Evolutionary conservation across 2,797 vertebrate species (phyloP).

Genomic region (Sciaenops ocellatus): DNA sequence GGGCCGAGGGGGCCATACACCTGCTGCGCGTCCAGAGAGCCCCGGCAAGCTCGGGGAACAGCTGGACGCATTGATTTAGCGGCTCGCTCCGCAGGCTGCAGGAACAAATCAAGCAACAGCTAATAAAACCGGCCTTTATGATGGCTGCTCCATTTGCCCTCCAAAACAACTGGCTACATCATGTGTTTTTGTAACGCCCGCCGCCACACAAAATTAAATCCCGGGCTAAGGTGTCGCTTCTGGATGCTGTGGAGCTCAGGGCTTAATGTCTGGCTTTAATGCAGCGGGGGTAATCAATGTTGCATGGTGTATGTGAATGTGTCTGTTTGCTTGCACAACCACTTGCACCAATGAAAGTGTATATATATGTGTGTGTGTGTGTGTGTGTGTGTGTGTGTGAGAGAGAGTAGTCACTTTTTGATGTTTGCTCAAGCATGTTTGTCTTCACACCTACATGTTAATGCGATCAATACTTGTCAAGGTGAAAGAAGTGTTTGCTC

Average conservation of each 20-base stretch:
- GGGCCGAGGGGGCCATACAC: slow-evolving; percentile 91
- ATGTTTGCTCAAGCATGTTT: slow-evolving; percentile 28
- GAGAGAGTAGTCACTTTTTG: neutral
- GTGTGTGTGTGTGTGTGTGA: neutral
- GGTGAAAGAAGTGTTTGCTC: slow-evolving; percentile 50
- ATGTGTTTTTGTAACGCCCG: slow-evolving; percentile 95
- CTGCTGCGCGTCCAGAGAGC: slow-evolving; percentile 93
- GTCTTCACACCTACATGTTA: slow-evolving; percentile 53
- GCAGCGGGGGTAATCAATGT: slow-evolving; percentile 84
- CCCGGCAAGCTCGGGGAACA: slow-evolving; percentile 88
- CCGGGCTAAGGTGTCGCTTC: slow-evolving; percentile 93
- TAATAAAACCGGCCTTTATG: slow-evolving; percentile 96
- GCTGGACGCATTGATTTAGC: slow-evolving; percentile 98
- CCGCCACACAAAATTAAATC: slow-evolving; percentile 93
- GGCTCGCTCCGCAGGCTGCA: slow-evolving; percentile 92
- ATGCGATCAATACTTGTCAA: slow-evolving; percentile 44
- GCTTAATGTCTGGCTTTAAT: slow-evolving; percentile 87
- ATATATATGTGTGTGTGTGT: neutral
- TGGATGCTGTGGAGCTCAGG: slow-evolving; percentile 82
- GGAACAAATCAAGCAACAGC: slow-evolving; percentile 98
- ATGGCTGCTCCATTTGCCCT: slow-evolving; percentile 82
- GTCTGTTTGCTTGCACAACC: slow-evolving; percentile 34
- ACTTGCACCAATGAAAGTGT: slow-evolving; percentile 2
- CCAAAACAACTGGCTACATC: slow-evolving; percentile 97
- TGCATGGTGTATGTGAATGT: slow-evolving; percentile 52